Evolutionary conservation across 2,888 invertebrate genomes (phyloP).

Genomic region (Drosophila mayaguana): DNA sequence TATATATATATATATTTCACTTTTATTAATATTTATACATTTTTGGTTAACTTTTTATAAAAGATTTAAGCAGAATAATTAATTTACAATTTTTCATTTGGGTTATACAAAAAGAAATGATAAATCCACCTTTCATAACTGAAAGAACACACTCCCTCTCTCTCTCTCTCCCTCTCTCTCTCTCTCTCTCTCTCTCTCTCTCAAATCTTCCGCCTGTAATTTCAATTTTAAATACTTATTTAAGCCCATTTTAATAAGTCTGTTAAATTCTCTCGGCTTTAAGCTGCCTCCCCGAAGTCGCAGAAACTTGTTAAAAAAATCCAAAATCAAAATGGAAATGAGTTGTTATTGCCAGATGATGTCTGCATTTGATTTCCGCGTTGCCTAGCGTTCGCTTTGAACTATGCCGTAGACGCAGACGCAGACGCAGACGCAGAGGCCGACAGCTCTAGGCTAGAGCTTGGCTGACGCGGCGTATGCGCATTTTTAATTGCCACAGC

Average conservation of each 20-base stretch:
- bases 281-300: slow-evolving; percentile 16
- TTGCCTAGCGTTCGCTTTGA: slow-evolving; percentile 66
- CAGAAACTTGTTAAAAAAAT: slow-evolving; percentile 20
- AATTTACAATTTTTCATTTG: no score
- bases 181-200: background rate
- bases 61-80: no score
- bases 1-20: no score
- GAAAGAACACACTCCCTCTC: no score
- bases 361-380: slow-evolving; percentile 67
- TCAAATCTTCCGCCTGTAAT: no score
- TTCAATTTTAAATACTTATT: background rate
- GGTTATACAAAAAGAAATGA: no score
- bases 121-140: no score
- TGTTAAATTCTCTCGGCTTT: slow-evolving; percentile 7
- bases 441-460: slow-evolving; percentile 33
- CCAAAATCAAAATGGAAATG: slow-evolving; percentile 56
- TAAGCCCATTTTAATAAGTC: background rate
- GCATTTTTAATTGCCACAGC: slow-evolving; percentile 79
- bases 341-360: slow-evolving; percentile 58
- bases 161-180: background rate
- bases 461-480: slow-evolving; percentile 71
- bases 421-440: slow-evolving; percentile 32
- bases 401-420: slow-evolving; percentile 55
- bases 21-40: no score
- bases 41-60: no score